A percentile compares a stretch with the other conserved stretches of the same genome.
phyloP scores from a whole-genome alignment of 2,113 vertebrate species.

The Hippolais icterina region DNA sequence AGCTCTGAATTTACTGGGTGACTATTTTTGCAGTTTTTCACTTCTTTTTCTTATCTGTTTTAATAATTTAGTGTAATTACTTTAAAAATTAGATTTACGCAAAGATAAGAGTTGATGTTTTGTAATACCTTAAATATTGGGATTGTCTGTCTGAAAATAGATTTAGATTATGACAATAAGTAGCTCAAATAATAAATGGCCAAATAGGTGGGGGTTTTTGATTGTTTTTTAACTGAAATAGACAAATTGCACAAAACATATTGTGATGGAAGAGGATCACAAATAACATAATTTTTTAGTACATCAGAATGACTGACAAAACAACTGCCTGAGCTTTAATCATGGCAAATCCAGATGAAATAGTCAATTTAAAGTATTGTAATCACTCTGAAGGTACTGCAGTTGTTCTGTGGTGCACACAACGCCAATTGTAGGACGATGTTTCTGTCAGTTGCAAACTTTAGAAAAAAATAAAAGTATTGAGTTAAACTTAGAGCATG shows the following conservation, averaged over 20 bases:
- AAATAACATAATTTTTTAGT: neutral
- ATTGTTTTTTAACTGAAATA: neutral
- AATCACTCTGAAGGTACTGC: neutral
- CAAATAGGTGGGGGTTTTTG: neutral
- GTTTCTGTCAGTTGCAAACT: neutral
- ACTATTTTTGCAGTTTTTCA: neutral
- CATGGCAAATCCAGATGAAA: neutral
- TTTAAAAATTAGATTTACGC: neutral
- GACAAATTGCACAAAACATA: neutral
- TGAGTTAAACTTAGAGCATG: conserved; percentile 50
- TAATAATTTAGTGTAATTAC: neutral
- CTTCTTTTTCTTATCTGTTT: neutral
- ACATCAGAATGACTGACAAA: conserved; percentile 17
- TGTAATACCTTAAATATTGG: neutral
- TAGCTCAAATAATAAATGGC: neutral
- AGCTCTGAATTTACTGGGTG: neutral
- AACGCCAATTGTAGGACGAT: neutral
- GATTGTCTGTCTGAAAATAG: neutral
- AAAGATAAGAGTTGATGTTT: neutral
- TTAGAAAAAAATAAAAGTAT: conserved; percentile 35
- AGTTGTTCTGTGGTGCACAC: conserved; percentile 23
- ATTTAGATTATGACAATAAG: neutral
- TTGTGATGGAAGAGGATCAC: neutral
- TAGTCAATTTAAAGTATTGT: neutral
- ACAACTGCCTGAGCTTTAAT: conserved; percentile 48